Evolutionary conservation across 2,797 vertebrate species (phyloP), one percentile per base, ranked within the genome.

Genomic region (Melanotaenia pygmaea): DNA sequence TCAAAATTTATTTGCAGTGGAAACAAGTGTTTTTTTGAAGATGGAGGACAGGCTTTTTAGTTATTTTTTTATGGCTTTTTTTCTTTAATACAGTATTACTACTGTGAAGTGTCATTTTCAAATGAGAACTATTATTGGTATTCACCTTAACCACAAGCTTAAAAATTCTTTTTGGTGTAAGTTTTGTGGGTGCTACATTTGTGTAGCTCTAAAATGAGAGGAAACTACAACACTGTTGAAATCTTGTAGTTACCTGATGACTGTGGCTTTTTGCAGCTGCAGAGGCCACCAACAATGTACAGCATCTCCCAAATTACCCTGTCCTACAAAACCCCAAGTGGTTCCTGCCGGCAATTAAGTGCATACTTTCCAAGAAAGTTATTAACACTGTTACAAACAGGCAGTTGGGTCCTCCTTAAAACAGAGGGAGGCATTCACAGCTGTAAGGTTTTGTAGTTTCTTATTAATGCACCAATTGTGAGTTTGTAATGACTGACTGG

Each of bases 381-480:
- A 9, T 20, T 57, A 67, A 74, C 70, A 67, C 54, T 61, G 24
- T 67, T n/a, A 67, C 34, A 1, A 73, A 65, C 14, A 10, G 32
- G 20, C 67, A 62, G 67, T 60, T 47, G 45, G 57, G 37, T 72
- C 56, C 60, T 70, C 69, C 12, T 63, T 84, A 54, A 88, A 79
- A 82, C 76, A 79, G 56, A 35, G 51, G 66, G 32, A 63, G 34
- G 56, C 68, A 77, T 82, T 82, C 57, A 77, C n/a, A 34, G 50
- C 30, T 32, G 5, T 24, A 64, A 22, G 35, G 60, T 70, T 70
- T 58, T 38, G 3, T 45, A 54, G 6, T 77, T 64, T 80, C 65
- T 24, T 63, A 79, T 83, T 74, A 86, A 88, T 84, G 81, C 72
- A 74, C 32, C 76, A 67, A 73, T 86, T 90, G 83, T 86, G 65